phyloP scores from a whole-genome alignment of 2,113 vertebrate genomes.

The Oryzias celebensis region DNA sequence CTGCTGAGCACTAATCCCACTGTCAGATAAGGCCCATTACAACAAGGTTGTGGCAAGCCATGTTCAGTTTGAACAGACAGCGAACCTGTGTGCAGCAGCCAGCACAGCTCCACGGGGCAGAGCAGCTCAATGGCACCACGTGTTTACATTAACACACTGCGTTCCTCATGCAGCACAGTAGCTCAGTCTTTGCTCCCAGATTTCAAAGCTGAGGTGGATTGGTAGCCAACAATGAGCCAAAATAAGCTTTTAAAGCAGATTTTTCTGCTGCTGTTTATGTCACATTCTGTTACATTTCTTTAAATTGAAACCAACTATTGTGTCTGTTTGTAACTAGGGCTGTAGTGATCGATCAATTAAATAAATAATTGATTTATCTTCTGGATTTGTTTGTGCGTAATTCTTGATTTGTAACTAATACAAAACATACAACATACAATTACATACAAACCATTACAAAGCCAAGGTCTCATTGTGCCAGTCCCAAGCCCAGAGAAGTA shows the following conservation, averaged over 20 bases:
- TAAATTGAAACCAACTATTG: too few species aligned
- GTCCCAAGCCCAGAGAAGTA: too few species aligned
- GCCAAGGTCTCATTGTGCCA: too few species aligned
- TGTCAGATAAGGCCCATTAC: constrained; percentile 70
- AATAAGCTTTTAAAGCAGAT: neutral
- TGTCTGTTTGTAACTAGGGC: too few species aligned
- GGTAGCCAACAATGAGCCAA: constrained; percentile 2
- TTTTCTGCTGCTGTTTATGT: neutral
- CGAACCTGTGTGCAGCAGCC: constrained; percentile 48
- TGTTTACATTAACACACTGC: constrained; percentile 18
- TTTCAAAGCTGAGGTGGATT: constrained; percentile 28
- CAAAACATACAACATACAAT: too few species aligned
- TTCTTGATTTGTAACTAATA: too few species aligned
- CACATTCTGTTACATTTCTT: too few species aligned
- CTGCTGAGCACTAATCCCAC: constrained; percentile 72
- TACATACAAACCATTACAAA: too few species aligned
- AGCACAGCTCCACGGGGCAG: constrained; percentile 35
- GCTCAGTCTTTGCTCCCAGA: neutral
- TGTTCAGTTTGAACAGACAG: constrained; percentile 55
- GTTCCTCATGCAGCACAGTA: constrained; percentile 21
- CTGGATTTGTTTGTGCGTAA: too few species aligned
- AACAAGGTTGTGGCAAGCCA: constrained; percentile 39
- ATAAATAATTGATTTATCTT: too few species aligned
- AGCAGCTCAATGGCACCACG: constrained; percentile 10
- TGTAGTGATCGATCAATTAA: too few species aligned